Evolutionary conservation across 2,797 vertebrate genomes (phyloP), one percentile per base, ranked within the genome.

Genomic region (Phrynocephalus forsythii): DNA sequence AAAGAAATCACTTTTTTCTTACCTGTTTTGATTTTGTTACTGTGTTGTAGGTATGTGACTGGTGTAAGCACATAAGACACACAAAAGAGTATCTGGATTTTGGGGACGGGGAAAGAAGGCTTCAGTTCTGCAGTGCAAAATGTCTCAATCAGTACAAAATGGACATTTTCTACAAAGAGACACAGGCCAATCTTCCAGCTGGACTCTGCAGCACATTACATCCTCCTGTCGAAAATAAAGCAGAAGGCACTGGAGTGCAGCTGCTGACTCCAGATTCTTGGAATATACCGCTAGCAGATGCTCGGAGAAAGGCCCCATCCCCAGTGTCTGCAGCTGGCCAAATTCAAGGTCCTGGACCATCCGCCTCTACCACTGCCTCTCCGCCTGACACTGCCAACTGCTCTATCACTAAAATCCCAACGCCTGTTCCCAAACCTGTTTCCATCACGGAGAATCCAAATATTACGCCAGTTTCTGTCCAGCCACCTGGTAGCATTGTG

Each of bases 161-260:
- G 99, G 99, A 99, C 97, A 99, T 99, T 97, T 99, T 99, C 97
- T 99, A 99, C 97, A 99, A 99, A 97, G 99, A 99, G 97, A 99
- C 99, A 85, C 99, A 99, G 97, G 99, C 99, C 82, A 99, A 98
- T 48, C 97, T 99, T 95, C 99, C 98, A 94, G 97, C 98, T 95
- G 98, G 98, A 89, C 97, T 99, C 94, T 99, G 98, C 95, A 98
- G 98, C 96, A 97, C 98, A 80, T 97, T 98, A 93, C 98, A 98
- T 88, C 95, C 96, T 91, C 96, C 96, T 91, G 96, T 97, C n/a
- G 99, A 99, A 92, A 97, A 98, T 94, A 99, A 99, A 97, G 96
- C 97, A 86, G 99, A 99, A 93, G 97, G 98, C 93, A 93, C 97
- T 87, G 97, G 97, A 79, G 97, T 99, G 88, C 99, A 99, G 97